A percentile compares a stretch with the other conserved stretches of the same genome.
Conservation (phyloP, 2,797 vertebrate species). For the Holocentrus rufus region DNA sequence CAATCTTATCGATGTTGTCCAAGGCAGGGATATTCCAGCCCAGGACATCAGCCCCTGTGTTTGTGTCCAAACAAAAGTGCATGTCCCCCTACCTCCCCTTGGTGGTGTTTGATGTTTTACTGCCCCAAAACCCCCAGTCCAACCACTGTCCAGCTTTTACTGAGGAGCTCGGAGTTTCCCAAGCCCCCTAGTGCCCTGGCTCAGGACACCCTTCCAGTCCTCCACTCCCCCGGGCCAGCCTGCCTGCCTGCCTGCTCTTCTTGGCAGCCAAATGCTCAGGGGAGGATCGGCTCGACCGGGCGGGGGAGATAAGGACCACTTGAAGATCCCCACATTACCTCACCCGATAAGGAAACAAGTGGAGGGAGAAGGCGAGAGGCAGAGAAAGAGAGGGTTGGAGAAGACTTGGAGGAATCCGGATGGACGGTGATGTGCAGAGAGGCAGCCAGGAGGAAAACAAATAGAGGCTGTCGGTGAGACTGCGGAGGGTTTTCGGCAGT, state of each 20-base stretch:
- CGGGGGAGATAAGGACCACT: slow-evolving; percentile 82
- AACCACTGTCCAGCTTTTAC: slow-evolving; percentile 69
- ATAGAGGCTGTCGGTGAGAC: slow-evolving; percentile 5
- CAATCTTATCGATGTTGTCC: too few species aligned
- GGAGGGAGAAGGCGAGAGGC: slow-evolving; percentile 48
- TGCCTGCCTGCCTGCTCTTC: slow-evolving; percentile 74
- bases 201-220: slow-evolving; percentile 66
- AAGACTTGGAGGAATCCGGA: slow-evolving; percentile 46
- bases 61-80: slow-evolving; percentile 7
- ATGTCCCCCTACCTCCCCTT: slow-evolving; percentile 25
- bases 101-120: slow-evolving; percentile 53
- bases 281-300: slow-evolving; percentile 80
- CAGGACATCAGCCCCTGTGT: neutral
- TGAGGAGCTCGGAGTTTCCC: slow-evolving; percentile 73
- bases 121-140: slow-evolving; percentile 52
- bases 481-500: slow-evolving; percentile 7
- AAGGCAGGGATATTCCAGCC: too few species aligned
- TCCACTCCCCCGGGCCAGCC: slow-evolving; percentile 78
- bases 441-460: neutral
- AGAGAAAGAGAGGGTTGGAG: slow-evolving; percentile 33
- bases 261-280: slow-evolving; percentile 75
- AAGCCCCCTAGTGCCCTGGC: slow-evolving; percentile 75
- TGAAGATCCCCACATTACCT: slow-evolving; percentile 87
- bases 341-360: slow-evolving; percentile 83
- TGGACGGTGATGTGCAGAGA: slow-evolving; percentile 48